A percentile compares a stretch with the other conserved stretches of the same genome.
phyloP scores from a whole-genome alignment of 1,140 invertebrate species.

The Neelides sp. region DNA sequence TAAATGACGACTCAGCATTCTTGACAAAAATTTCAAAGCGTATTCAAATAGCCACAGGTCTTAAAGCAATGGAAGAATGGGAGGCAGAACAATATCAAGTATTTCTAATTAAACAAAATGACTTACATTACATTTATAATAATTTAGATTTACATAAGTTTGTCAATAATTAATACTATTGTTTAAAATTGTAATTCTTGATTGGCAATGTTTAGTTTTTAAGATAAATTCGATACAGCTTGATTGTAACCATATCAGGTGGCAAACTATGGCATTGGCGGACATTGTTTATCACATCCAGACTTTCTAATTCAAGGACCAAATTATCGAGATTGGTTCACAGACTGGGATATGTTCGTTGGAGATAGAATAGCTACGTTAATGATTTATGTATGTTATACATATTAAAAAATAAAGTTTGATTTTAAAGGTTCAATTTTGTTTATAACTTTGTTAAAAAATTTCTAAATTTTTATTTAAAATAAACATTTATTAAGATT shows the following conservation, averaged over 20 bases:
- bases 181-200: too few species aligned
- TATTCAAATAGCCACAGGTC: constrained; percentile 31
- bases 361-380: constrained; percentile 47
- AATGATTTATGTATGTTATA: constrained; percentile 44
- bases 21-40: constrained; percentile 29
- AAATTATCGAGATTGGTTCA: constrained; percentile 34
- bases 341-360: constrained; percentile 32
- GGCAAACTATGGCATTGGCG: constrained; percentile 52
- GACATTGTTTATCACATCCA: constrained; percentile 51
- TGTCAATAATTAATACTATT: background rate
- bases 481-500: background rate
- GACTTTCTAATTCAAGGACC: constrained; percentile 41
- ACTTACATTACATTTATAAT: too few species aligned
- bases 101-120: too few species aligned
- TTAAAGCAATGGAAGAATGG: constrained; percentile 27
- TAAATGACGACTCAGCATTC: constrained; percentile 25
- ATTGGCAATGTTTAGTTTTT: too few species aligned
- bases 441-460: constrained; percentile 1
- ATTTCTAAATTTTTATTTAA: constrained; percentile 14
- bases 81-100: constrained; percentile 34
- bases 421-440: background rate
- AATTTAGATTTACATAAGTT: background rate
- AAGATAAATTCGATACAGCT: too few species aligned
- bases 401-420: background rate
- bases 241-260: constrained; percentile 34